These are phyloP conservation scores for Oryzias javanicus DNA, from an alignment of 2,113 vertebrate genomes.

Conservation along the genomic window DNA sequence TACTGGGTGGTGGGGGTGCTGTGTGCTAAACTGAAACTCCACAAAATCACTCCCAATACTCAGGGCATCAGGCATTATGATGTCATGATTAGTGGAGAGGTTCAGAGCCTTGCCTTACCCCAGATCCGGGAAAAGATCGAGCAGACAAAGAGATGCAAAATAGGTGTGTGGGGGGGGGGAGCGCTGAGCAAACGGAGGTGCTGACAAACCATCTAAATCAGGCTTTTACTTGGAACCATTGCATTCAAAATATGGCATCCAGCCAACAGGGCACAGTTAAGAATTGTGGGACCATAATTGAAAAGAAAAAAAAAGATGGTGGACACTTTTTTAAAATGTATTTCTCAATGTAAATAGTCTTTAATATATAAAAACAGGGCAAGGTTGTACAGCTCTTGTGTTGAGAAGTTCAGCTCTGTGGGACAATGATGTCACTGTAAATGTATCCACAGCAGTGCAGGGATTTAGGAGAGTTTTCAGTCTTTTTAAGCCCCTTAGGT, in stretches of 20 bases:
- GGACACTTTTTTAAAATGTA: slow-evolving; percentile 62
- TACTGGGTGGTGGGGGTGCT: slow-evolving; percentile 46
- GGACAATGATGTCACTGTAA: slow-evolving; percentile 78
- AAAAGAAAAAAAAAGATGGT: slow-evolving; percentile 43
- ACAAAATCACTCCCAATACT: slow-evolving; percentile 76
- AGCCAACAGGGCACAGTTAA: slow-evolving; percentile 34
- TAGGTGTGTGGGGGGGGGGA: slow-evolving; percentile 11
- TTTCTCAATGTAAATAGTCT: slow-evolving; percentile 72
- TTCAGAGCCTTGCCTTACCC: slow-evolving; percentile 70
- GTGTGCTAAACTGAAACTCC: slow-evolving; percentile 72
- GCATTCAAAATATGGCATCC: slow-evolving; percentile 39
- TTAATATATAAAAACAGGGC: slow-evolving; percentile 53
- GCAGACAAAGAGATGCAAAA: slow-evolving; percentile 29
- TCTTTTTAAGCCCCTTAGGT: slow-evolving; percentile 60
- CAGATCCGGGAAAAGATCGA: slow-evolving; percentile 41
- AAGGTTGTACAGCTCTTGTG: slow-evolving; percentile 65
- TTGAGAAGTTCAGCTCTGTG: slow-evolving; percentile 64
- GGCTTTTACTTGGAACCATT: slow-evolving; percentile 47
- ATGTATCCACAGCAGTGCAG: slow-evolving; percentile 73
- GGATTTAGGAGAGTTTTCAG: slow-evolving; percentile 54
- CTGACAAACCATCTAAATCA: slow-evolving; percentile 42
- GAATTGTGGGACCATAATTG: slow-evolving; percentile 36
- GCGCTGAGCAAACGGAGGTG: slow-evolving; percentile 42
- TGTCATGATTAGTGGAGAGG: slow-evolving; percentile 79
- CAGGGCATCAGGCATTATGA: slow-evolving; percentile 79